Conservation (phyloP, 2,888 invertebrate genomes). For the Meandrusa payeni region DNA sequence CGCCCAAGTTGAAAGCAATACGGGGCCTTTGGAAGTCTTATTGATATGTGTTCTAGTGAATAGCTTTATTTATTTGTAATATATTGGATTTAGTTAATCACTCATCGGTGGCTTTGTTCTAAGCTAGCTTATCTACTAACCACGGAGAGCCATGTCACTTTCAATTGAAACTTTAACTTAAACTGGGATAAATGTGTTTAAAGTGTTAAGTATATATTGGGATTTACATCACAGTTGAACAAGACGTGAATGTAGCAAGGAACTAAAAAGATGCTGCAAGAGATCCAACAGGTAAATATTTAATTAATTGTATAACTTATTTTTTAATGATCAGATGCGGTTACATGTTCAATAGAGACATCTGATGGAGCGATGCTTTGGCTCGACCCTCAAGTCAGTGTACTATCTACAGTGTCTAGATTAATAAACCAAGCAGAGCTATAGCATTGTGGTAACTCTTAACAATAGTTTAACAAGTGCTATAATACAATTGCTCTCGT, state of each 20-base stretch:
- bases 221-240: not conserved
- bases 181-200: slow-evolving; percentile 9
- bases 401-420: too few relatives aligned
- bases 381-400: too few relatives aligned
- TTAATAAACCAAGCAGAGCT: too few relatives aligned
- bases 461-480: too few relatives aligned
- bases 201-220: slow-evolving; percentile 6
- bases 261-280: not conserved
- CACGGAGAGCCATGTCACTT: slow-evolving; percentile 13
- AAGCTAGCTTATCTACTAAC: slow-evolving; percentile 1
- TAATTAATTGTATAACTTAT: not conserved
- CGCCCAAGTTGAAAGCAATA: slow-evolving; percentile 72
- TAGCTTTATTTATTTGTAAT: slow-evolving; percentile 21
- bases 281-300: slow-evolving; percentile 1
- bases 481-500: too few relatives aligned
- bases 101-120: slow-evolving; percentile 12
- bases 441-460: too few relatives aligned
- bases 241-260: slow-evolving; percentile 5
- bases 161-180: slow-evolving; percentile 16
- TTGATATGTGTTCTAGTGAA: slow-evolving; percentile 35
- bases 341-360: too few relatives aligned
- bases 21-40: slow-evolving; percentile 78
- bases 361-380: too few relatives aligned
- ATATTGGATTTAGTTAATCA: slow-evolving; percentile 20
- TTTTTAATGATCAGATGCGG: too few relatives aligned